Evolutionary conservation across 2,888 invertebrate genomes (phyloP).

Genomic region (Napeogenes sylphis): DNA sequence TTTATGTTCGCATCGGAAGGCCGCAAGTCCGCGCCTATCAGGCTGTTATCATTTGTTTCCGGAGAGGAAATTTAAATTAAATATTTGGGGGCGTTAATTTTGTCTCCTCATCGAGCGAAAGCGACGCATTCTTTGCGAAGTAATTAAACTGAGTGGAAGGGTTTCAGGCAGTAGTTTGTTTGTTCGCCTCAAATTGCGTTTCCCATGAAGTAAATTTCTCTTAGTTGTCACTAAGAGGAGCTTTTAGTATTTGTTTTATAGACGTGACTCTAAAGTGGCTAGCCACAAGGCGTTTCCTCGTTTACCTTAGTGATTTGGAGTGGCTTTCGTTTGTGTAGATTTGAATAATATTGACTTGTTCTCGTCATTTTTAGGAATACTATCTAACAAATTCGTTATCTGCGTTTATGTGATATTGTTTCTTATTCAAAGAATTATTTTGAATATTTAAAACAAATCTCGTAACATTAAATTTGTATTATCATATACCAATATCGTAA

Average conservation of each 20-base stretch:
- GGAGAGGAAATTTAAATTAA: constrained; percentile 76
- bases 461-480: no score
- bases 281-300: constrained; percentile 11
- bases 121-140: constrained; percentile 78
- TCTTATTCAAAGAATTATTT: constrained; percentile 4
- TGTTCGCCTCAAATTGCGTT: constrained; percentile 75
- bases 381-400: no score
- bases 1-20: constrained; percentile 49
- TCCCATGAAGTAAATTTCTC: constrained; percentile 70
- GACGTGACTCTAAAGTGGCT: constrained; percentile 35
- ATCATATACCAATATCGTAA: no score
- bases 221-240: constrained; percentile 52
- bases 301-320: constrained; percentile 4
- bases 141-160: constrained; percentile 78
- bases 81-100: constrained; percentile 78
- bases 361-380: no score
- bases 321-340: background rate
- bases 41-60: constrained; percentile 74
- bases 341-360: no score
- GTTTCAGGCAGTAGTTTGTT: constrained; percentile 75
- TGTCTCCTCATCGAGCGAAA: constrained; percentile 76
- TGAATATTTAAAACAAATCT: no score
- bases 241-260: constrained; percentile 43
- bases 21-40: constrained; percentile 50
- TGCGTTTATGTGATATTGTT: background rate